Evolutionary conservation across 2,797 vertebrate species (phyloP).

Genomic region (Hemibagrus guttatus): DNA sequence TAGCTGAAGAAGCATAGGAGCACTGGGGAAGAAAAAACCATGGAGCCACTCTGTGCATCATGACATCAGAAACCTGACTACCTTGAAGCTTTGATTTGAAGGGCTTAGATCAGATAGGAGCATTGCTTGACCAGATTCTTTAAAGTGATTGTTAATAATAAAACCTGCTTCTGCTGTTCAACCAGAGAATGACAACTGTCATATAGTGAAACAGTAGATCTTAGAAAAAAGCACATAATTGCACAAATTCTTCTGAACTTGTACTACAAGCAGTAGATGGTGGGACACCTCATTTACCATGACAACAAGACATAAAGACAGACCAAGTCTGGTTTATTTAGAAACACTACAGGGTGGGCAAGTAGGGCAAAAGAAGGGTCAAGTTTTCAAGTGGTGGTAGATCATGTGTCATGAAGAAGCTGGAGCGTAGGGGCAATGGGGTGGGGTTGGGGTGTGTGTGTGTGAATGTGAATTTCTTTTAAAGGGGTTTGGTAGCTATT

Average conservation of each 20-base stretch:
- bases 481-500: conserved; percentile 73
- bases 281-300: conserved; percentile 28
- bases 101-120: background rate
- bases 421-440: conserved; percentile 56
- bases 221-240: background rate
- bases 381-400: conserved; percentile 51
- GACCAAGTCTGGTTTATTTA: conserved; percentile 70
- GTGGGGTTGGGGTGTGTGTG: conserved; percentile 23
- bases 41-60: conserved; percentile 2
- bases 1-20: background rate
- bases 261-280: background rate
- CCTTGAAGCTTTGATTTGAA: conserved; percentile 2
- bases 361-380: conserved; percentile 5
- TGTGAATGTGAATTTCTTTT: conserved; percentile 62
- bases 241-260: background rate
- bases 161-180: conserved; percentile 1
- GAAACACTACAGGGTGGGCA: conserved; percentile 58
- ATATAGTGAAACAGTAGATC: background rate
- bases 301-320: conserved; percentile 52
- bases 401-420: conserved; percentile 66
- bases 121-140: background rate
- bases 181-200: background rate
- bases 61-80: conserved; percentile 2
- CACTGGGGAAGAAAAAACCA: background rate
- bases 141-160: background rate